Base-by-base conservation (phyloP, 2,888 invertebrate genomes). In the Tiphia femorata region DNA sequence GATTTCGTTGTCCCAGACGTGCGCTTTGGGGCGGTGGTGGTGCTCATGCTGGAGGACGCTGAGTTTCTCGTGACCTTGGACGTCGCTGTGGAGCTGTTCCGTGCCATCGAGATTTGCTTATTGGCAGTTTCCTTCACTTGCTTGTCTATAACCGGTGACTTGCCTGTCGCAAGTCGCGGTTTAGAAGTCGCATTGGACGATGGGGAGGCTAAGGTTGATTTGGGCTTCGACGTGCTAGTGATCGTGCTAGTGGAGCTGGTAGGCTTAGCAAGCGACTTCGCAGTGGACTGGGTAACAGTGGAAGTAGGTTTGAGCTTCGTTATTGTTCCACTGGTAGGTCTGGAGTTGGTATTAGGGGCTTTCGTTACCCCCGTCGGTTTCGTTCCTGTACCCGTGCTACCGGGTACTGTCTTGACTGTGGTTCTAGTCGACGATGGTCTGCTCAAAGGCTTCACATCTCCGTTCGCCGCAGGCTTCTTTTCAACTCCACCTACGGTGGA, bases 91-190 rank as follows among this genome's bases (percentile, higher is more conserved):
- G 59, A 77, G 81, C 84, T 70, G 77, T 85, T 63, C 80, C 88
- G 76, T 76, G 84, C 81, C 55, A 88, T 86, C 10, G 88, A 88
- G 73, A 91, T 86, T 76, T 89, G 88, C 76, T 90, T 91, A 80
- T 91, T 91, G 46, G 89, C 89, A 70, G 89, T 88, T 65, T 91
- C 91, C 81, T 91, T 91, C 64, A 86, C 88, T 74, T 89, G 89
- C 72, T 91, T 91, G 81, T 88, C 73, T 70, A 82, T 78, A 49
- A 78, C 70, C 2, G 79, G 79, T 0, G 77, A 73, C 49, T 80
- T 80, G 3, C 52, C 21, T 0, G 58, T n/a, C 8, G 46, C 12
- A 5, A 47, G 35, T 30, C 70, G 63, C 60, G 81, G 74, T 74
- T 82, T 84, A 2, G 69, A 46, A 78, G 12, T n/a, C 7, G 14